Conservation (phyloP, 1,140 invertebrate genomes). For the Gryllus bimaculatus region DNA sequence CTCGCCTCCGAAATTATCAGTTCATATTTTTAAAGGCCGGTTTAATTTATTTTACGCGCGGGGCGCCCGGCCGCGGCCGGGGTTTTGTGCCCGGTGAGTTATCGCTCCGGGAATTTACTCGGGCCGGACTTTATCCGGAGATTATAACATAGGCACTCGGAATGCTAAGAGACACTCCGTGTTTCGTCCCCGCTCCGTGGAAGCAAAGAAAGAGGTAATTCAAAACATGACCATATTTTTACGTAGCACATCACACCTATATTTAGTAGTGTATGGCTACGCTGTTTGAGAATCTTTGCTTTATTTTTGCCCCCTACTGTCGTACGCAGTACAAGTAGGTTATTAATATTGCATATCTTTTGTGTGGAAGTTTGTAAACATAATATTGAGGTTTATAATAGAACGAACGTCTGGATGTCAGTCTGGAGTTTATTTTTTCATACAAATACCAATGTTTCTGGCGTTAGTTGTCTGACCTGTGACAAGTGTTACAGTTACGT, state of each 20-base stretch:
- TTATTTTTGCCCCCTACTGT: no score
- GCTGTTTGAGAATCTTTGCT: not conserved
- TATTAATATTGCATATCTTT: no score
- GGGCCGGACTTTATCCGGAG: not conserved
- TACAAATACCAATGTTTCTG: no score
- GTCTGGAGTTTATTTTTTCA: no score
- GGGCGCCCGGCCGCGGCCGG: no score
- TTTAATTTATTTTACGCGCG: not conserved
- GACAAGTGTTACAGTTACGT: no score
- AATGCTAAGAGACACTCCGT: not conserved
- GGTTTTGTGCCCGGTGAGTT: not conserved
- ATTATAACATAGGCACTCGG: not conserved
- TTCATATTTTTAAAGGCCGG: not conserved
- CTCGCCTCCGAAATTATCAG: not conserved
- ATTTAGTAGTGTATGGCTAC: not conserved
- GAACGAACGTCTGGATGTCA: no score
- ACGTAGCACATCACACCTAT: not conserved
- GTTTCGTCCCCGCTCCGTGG: not conserved
- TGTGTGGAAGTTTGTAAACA: no score
- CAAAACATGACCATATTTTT: slow-evolving; percentile 5
- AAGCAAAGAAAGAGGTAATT: slow-evolving; percentile 5
- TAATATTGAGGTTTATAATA: no score
- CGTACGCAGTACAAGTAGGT: no score
- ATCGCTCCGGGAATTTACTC: slow-evolving; percentile 3
- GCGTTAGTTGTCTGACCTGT: no score